phyloP scores from a whole-genome alignment of 2,113 vertebrate species.

The Boulengeromyrus knoepffleri region DNA sequence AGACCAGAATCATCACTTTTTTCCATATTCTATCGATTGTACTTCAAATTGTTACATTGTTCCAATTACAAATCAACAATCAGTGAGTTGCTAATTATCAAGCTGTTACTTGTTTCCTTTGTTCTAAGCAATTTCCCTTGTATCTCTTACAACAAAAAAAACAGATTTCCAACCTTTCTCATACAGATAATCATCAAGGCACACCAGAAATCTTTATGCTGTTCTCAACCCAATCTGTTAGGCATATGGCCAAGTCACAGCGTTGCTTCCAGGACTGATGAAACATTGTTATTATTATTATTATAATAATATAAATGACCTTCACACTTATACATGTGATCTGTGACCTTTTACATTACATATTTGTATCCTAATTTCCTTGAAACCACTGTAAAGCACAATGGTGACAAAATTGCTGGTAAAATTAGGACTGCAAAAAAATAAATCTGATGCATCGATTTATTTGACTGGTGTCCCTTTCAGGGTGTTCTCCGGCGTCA shows the following conservation, averaged over 20 bases:
- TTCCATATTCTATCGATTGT: constrained; percentile 31
- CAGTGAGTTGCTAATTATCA: constrained; percentile 40
- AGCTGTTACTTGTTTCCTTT: constrained; percentile 30
- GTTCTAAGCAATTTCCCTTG: constrained; percentile 36
- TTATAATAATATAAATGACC: background rate
- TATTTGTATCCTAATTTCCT: background rate
- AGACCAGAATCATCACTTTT: constrained; percentile 37
- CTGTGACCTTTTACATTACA: background rate
- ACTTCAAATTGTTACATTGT: constrained; percentile 44
- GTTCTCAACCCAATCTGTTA: background rate
- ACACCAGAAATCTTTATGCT: background rate
- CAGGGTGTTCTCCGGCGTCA: background rate
- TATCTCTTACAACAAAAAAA: constrained; percentile 24
- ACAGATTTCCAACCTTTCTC: constrained; percentile 1
- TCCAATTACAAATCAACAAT: constrained; percentile 45
- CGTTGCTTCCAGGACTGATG: background rate
- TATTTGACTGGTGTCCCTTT: background rate
- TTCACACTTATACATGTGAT: background rate
- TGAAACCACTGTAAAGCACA: background rate
- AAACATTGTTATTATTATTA: background rate
- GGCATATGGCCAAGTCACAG: background rate
- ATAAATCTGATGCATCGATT: background rate
- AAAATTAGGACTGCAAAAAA: background rate
- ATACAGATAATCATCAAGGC: background rate
- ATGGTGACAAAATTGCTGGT: background rate